Evolutionary conservation across 2,888 invertebrate genomes (phyloP), one percentile per base, ranked within the genome.

Genomic region (Cremastinae sp.): DNA sequence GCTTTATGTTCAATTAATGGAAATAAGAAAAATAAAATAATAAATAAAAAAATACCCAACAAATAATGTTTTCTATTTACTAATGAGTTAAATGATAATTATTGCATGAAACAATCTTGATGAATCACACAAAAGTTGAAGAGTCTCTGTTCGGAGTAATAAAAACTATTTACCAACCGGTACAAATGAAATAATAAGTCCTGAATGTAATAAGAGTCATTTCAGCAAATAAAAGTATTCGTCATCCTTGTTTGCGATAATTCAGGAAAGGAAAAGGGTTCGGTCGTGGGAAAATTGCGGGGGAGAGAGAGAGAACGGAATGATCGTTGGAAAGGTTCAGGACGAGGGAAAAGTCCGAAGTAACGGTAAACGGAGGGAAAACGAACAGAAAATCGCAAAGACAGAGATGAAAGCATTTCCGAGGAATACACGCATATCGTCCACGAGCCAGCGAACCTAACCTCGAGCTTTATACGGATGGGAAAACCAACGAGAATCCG

Each of bases 351-450:
- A 49, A 58, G 51, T 55, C 47, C 69, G 64, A 45, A 58, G 47
- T 75, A 75, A 75, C 75, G 75, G 75, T 75, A 55, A 51, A 22
- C 61, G 75, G 49, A 28, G 53, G 61, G 61, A 62, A 75, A 71
- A 66, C 64, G 72, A 56, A 8, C 35, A 47, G 28, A 2, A 5
- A 28, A 28, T 28, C 28, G n/a, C 5, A 28, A 5, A 28, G 28
- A 28, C 2, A 28, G 28, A 28, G 28, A 28, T 3, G 5, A 18
- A 12, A 35, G 35, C 16, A 16, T 58, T 39, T 37, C 37, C 1
- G 39, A 37, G 28, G 28, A 28, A 28, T 28, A 28, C 5, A 5
- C 5, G 28, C 9, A 58, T 51, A 45, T 20, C n/a, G n/a, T n/a
- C 14, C 45, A 22, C 37, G 41, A 47, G 35, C 18, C 56, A 10